Base-by-base conservation (phyloP, 1,140 invertebrate genomes). In the Gyrodactylus salaris region DNA sequence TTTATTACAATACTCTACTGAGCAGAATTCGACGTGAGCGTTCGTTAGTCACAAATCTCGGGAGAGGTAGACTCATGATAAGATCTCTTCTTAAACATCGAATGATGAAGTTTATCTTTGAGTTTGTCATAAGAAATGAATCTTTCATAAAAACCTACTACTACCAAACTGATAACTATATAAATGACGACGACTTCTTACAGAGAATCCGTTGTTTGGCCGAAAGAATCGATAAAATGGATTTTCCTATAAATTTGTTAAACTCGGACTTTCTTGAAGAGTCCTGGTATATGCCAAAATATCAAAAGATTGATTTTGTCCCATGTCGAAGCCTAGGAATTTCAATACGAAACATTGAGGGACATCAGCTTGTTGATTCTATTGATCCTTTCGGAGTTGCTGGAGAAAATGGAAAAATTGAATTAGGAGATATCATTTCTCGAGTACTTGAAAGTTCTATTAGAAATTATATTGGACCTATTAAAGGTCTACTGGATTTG, bases 231-330 rank as follows among this genome's bases (percentile, higher is more conserved):
- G 34, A 54, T n/a, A 54, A 54, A 54, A 16, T 7, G 7, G 7
- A 16, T 16, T 54, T 54, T 54, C n/a, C 34, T n/a, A 54, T 73
- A 1, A 73, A 73, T 21, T 25, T 73, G 1, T 20, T 23, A 20
- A 73, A 73, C 26, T 22, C 72, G 25, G 26, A 23, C 21, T 73
- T 73, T 26, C 72, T 73, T 27, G 72, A 73, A 23, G 22, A 22
- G 20, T 25, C 34, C 26, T 73, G 72, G 72, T 25, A 22, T 16
- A 22, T 73, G 20, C 72, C 72, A 1, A 25, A 20, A 16, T 73
- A 73, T 69, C 21, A 16, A 68, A 68, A 22, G 20, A 34, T 25
- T 25, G 25, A 73, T 20, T 73, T 73, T 26, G 72, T 73, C 2
- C 72, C 72, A 20, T 73, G 72, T 26, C 25, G 26, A 54, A 54